Conservation (phyloP, 2,797 vertebrate species). For the Darevskia mixta region DNA sequence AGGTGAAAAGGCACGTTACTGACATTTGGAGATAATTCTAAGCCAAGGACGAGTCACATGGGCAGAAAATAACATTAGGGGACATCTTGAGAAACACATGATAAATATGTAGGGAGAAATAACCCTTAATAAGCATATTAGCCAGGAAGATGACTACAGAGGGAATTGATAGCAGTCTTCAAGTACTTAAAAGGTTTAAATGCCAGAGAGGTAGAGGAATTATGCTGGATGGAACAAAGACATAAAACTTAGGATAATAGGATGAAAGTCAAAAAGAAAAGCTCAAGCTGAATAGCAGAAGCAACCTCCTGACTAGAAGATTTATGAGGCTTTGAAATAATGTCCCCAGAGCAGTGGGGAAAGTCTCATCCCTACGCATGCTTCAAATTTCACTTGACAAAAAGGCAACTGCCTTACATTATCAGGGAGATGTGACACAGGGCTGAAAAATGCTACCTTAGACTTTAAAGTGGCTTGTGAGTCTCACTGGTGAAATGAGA, state of each 20-base stretch:
- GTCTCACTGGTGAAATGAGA: neutral
- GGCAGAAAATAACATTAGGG: constrained; percentile 21
- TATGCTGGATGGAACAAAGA: constrained; percentile 32
- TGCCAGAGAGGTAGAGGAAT: constrained; percentile 34
- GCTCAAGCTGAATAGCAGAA: constrained; percentile 16
- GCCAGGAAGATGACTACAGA: constrained; percentile 26
- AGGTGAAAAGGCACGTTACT: neutral
- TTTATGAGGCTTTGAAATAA: constrained; percentile 39
- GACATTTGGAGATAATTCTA: constrained; percentile 34
- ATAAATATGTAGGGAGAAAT: constrained; percentile 30
- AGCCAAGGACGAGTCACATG: constrained; percentile 35
- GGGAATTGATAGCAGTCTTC: constrained; percentile 23
- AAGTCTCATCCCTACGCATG: constrained; percentile 7
- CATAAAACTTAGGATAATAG: constrained; percentile 45
- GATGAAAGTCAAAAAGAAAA: constrained; percentile 39
- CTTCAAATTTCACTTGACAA: constrained; percentile 31
- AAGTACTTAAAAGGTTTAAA: constrained; percentile 49
- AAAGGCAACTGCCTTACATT: constrained; percentile 33
- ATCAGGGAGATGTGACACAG: neutral
- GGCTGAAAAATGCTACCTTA: neutral
- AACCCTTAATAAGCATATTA: constrained; percentile 38
- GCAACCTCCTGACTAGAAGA: constrained; percentile 33
- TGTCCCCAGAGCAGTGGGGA: constrained; percentile 23
- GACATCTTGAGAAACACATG: constrained; percentile 28
- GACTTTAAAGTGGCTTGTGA: neutral